phyloP scores from a whole-genome alignment of 2,797 vertebrate genomes.

The Lacerta agilis region DNA sequence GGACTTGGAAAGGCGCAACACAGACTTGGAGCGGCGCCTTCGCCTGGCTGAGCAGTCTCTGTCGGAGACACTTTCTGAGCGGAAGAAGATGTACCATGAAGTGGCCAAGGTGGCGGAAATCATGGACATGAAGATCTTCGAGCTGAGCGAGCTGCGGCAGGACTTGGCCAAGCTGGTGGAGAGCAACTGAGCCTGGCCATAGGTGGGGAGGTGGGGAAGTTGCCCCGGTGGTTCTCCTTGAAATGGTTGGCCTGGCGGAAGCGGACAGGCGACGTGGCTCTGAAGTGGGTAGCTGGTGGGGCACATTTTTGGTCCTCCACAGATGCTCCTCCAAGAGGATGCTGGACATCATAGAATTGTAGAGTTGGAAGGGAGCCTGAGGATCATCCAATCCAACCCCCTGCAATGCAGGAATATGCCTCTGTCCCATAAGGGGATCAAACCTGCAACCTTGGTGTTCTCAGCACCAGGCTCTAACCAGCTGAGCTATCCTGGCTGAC shows the following conservation, averaged over 20 bases:
- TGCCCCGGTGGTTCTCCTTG: not conserved
- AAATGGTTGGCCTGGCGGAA: not conserved
- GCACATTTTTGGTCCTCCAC: too few species aligned
- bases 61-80: conserved; percentile 80
- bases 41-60: conserved; percentile 82
- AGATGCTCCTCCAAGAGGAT: too few species aligned
- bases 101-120: conserved; percentile 84
- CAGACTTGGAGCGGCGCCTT: conserved; percentile 86
- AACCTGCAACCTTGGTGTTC: too few species aligned
- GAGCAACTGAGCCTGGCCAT: conserved; percentile 62
- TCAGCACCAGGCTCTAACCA: too few species aligned
- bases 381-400: too few species aligned
- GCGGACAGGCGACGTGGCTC: not conserved
- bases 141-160: conserved; percentile 89
- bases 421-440: too few species aligned
- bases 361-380: too few species aligned
- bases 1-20: conserved; percentile 88
- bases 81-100: conserved; percentile 80
- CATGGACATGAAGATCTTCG: conserved; percentile 91
- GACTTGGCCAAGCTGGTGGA: conserved; percentile 89
- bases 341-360: too few species aligned
- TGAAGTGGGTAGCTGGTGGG: not conserved
- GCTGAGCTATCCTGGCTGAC: not conserved
- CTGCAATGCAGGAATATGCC: too few species aligned
- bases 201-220: not conserved